Base-by-base conservation (phyloP, 2,113 vertebrate genomes). In the Apeltes quadracus region DNA sequence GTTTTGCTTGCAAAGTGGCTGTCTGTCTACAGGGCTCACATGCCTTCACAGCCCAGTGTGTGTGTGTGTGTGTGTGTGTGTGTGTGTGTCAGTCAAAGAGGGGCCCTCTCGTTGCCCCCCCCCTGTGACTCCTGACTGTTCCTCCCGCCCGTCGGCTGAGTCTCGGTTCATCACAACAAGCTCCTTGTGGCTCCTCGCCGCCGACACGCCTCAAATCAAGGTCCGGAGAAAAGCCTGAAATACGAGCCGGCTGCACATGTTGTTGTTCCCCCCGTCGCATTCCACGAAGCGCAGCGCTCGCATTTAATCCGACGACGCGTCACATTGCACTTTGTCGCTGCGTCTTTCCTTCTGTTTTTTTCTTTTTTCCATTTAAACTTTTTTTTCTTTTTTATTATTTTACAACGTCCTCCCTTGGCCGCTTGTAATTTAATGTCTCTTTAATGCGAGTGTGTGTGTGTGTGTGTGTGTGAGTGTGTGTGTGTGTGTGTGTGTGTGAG, bases 381-480 rank as follows among this genome's bases (percentile, higher is more conserved):
- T 64, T 61, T 77, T 85, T 79, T 85, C 51, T 64, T 61, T 59
- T 53, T 67, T 63, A 64, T 69, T 59, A 53, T 46, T 63, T 61
- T 68, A 55, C 78, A 62, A 77, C 72, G 66, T 77, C 46, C 62
- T 88, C 87, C 76, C 61, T 82, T 76, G 84, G 79, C 86, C 87
- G 82, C 80, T 89, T 75, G 50, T 63, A 78, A 75, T 76, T 74
- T 81, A 81, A 29, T 29, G 48, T 54, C 56, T 78, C 76, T 80
- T 69, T 48, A 76, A 83, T 69, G 76, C 15, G 0, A n/a, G 32
- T 51, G 12, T 61, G 50, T 66, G 53, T 32, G 16, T 57, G 62
- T 44, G 7, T 29, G 77, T 55, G 61, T 59, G 67, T 46, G 63
- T 44, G 48, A 39, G 29, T 69, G 27, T 57, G 48, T 61, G 71